These are phyloP conservation scores for Pionites leucogaster DNA, from an alignment of 2,113 vertebrate genomes.

Conservation along the genomic window DNA sequence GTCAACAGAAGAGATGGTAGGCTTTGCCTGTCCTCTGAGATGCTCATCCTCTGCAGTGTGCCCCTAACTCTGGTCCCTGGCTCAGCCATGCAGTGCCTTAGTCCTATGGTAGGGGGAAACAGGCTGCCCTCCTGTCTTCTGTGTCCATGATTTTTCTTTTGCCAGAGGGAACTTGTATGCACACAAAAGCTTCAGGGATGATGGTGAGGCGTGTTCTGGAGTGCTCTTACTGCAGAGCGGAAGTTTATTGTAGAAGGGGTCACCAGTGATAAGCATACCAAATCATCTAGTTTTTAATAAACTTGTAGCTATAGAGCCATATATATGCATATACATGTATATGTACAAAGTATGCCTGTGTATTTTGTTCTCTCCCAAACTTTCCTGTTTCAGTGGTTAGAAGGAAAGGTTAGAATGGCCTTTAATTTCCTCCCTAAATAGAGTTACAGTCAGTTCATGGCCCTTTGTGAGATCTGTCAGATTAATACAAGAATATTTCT, in stretches of 20 bases:
- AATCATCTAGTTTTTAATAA: not conserved
- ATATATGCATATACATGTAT: not conserved
- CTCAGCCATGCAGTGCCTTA: not conserved
- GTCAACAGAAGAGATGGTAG: not conserved
- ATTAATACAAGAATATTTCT: not conserved
- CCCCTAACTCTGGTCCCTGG: not conserved
- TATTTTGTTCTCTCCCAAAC: not conserved
- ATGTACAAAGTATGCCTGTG: not conserved
- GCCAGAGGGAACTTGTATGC: not conserved
- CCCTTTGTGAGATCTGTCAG: not conserved
- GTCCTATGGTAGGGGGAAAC: not conserved
- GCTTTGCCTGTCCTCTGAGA: not conserved
- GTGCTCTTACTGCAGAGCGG: fast-evolving
- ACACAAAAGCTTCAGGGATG: not conserved
- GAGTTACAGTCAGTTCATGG: not conserved
- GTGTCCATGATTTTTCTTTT: not conserved
- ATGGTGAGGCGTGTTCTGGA: not conserved
- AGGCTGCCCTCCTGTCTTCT: not conserved
- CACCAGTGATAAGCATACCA: not conserved
- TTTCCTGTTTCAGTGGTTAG: not conserved
- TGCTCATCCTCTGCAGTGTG: not conserved
- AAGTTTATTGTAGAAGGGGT: not conserved
- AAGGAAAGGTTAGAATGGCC: not conserved
- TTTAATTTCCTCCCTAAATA: not conserved
- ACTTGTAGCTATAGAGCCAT: not conserved